Conservation (phyloP, 2,113 vertebrate genomes). For the Struthidea cinerea region DNA sequence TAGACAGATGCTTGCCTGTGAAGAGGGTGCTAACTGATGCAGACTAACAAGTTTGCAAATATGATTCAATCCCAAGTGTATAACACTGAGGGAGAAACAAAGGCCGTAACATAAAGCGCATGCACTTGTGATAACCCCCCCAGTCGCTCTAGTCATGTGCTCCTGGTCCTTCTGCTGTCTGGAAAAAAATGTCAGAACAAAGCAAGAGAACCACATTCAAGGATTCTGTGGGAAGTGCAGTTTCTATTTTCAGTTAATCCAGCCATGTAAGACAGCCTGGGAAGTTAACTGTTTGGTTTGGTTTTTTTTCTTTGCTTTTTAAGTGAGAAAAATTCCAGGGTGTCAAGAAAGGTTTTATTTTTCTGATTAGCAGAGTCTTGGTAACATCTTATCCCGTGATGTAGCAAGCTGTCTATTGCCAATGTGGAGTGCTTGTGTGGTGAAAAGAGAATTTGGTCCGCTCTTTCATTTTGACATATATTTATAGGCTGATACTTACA, state of each 20-base stretch:
- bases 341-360: background rate
- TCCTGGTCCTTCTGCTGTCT: slow-evolving; percentile 55
- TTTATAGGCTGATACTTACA: background rate
- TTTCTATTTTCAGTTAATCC: background rate
- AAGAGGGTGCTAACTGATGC: slow-evolving; percentile 41
- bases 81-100: slow-evolving; percentile 34
- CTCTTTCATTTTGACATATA: background rate
- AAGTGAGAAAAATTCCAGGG: background rate
- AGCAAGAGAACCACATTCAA: slow-evolving; percentile 10
- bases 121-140: slow-evolving; percentile 42
- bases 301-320: background rate
- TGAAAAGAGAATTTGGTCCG: background rate
- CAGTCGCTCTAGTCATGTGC: slow-evolving; percentile 49
- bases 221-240: background rate
- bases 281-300: background rate
- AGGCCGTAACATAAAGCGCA: slow-evolving; percentile 50
- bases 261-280: background rate
- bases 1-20: slow-evolving; percentile 20
- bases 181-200: slow-evolving; percentile 58
- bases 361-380: background rate
- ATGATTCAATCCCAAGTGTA: slow-evolving; percentile 25
- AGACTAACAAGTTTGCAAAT: slow-evolving; percentile 59
- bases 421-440: background rate
- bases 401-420: background rate
- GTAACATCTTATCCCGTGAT: background rate